Conservation (phyloP, 2,797 vertebrate genomes). For the Crocidura indochinensis region DNA sequence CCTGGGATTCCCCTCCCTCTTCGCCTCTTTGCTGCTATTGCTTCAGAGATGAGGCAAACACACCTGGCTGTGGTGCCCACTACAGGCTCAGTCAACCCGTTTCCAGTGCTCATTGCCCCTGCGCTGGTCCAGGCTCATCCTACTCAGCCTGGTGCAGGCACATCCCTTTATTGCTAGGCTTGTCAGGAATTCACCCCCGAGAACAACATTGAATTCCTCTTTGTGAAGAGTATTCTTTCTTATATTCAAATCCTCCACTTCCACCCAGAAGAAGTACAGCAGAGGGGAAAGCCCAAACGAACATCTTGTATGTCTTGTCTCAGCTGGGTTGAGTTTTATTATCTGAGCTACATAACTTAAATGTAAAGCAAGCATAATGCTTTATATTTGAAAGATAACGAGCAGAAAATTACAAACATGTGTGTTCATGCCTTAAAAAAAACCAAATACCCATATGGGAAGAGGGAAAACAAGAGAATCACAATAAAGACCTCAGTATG, state of each 20-base stretch:
- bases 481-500: conserved; percentile 85
- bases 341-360: conserved; percentile 78
- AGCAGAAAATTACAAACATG: conserved; percentile 78
- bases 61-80: too few relatives aligned
- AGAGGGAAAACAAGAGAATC: conserved; percentile 89
- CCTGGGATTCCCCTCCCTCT: neutral
- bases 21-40: too few relatives aligned
- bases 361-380: conserved; percentile 77
- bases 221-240: conserved; percentile 43
- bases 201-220: conserved; percentile 56
- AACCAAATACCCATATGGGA: conserved; percentile 82
- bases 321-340: conserved; percentile 70
- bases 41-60: too few relatives aligned
- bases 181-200: conserved; percentile 19
- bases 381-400: conserved; percentile 75
- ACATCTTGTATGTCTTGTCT: conserved; percentile 18
- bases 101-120: too few relatives aligned
- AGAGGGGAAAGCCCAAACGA: conserved; percentile 45
- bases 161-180: too few relatives aligned
- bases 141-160: too few relatives aligned
- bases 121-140: too few relatives aligned
- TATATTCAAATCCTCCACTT: conserved; percentile 74
- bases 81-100: too few relatives aligned
- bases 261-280: neutral
- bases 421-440: conserved; percentile 38